These are phyloP conservation scores for Drosophila anceps DNA, from an alignment of 2,888 invertebrate species.

Conservation along the genomic window DNA sequence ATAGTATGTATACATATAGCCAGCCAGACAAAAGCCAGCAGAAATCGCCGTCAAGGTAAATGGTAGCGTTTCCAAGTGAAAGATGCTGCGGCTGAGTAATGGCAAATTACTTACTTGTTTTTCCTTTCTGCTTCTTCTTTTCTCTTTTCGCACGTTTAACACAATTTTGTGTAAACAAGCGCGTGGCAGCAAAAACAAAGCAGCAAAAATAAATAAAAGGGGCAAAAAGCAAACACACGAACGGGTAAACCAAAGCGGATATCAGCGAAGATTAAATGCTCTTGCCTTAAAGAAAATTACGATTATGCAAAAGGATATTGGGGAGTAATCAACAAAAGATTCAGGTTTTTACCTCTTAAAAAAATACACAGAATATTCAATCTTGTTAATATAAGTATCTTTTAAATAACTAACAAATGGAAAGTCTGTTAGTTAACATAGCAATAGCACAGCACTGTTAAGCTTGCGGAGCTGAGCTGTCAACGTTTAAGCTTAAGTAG, in stretches of 20 bases:
- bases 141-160: slow-evolving; percentile 76
- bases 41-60: slow-evolving; percentile 39
- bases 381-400: background rate
- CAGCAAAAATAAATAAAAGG: slow-evolving; percentile 8
- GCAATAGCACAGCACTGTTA: background rate
- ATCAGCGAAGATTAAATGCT: slow-evolving; percentile 14
- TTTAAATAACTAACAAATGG: background rate
- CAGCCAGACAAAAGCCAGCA: slow-evolving; percentile 22
- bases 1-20: background rate
- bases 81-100: slow-evolving; percentile 60
- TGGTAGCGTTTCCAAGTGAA: slow-evolving; percentile 7
- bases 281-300: background rate
- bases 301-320: background rate
- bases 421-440: background rate
- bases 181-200: slow-evolving; percentile 20
- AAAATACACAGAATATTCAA: background rate
- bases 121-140: background rate
- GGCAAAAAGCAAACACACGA: background rate
- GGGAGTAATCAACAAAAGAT: background rate
- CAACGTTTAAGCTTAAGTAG: background rate
- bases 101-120: slow-evolving; percentile 67
- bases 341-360: background rate
- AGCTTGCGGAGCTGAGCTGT: background rate
- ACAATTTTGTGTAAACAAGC: slow-evolving; percentile 73
- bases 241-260: slow-evolving; percentile 5